Evolutionary conservation across 2,888 invertebrate genomes (phyloP), one percentile per base, ranked within the genome.

Genomic region (Pseudococcus jackbeardsleyi): DNA sequence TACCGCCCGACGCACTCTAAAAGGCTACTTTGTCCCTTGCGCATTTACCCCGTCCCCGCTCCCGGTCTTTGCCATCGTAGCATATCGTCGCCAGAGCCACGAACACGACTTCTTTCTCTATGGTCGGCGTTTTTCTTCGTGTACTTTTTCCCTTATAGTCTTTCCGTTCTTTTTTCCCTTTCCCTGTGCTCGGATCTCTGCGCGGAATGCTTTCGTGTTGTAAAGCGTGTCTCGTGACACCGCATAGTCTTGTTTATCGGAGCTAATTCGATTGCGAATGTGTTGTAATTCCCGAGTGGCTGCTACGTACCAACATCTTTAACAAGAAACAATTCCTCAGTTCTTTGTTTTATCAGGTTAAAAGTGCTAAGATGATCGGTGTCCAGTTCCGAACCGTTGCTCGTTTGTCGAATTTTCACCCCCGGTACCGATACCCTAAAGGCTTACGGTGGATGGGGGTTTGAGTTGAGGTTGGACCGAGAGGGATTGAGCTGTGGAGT

Each of bases 11-110:
- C 50, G 64, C 85, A 33, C 33, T 46, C 17, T 42, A 85, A 85
- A 85, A 54, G 85, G 85, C 85, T 85, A 85, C 59, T 85, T 39
- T 85, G 59, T 85, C 85, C 85, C 85, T 59, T 64, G 85, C 85
- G 85, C 85, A 85, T 85, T 84, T 54, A 59, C 85, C 50, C 54
- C 39, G 17, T 64, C 33, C n/a, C 5, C 11, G 2, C 72, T 19
- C 6, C 8, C 19, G 12, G 17, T 19, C 84, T 12, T 48, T 48
- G 48, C n/a, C 3, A 19, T 50, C 12, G 59, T 54, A 84, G 15
- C 22, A 48, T 26, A 22, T 50, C 50, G 84, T 84, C 72, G 72
- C 72, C 72, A 72, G 72, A 72, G 72, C 72, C 72, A 72, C 72
- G 15, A 85, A 85, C 42, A 84, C 50, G 84, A 84, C 48, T 46